A percentile compares a stretch with the other conserved stretches of the same genome.
Evolutionary conservation across 2,113 vertebrate genomes (phyloP).

Genomic region (Heterotilapia buettikoferi): DNA sequence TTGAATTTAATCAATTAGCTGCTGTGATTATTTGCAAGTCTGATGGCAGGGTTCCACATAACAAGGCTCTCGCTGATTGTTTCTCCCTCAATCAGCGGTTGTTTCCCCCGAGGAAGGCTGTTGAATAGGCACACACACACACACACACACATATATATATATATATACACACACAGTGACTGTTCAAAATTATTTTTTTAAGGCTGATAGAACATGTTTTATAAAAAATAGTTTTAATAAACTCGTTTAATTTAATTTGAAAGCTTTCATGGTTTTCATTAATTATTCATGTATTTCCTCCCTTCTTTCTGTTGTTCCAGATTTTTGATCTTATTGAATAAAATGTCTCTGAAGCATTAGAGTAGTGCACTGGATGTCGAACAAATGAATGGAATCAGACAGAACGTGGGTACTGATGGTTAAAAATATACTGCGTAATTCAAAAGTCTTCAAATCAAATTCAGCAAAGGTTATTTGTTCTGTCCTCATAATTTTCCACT

Average conservation of each 20-base stretch:
- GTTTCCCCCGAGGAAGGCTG: background rate
- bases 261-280: background rate
- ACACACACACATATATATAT: background rate
- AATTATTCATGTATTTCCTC: background rate
- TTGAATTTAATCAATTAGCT: constrained; percentile 35
- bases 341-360: background rate
- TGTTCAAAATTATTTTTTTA: background rate
- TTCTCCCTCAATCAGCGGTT: constrained; percentile 25
- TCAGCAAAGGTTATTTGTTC: background rate
- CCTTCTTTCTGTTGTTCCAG: background rate
- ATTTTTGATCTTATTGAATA: background rate
- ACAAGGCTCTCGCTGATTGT: constrained; percentile 28
- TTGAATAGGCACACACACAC: background rate
- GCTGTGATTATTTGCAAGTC: constrained; percentile 26
- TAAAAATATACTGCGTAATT: background rate
- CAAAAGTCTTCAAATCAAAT: background rate
- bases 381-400: background rate
- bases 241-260: background rate
- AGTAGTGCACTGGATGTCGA: background rate
- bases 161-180: background rate
- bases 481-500: background rate
- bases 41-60: background rate
- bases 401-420: background rate
- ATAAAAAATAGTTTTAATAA: background rate
- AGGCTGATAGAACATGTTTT: background rate